Evolutionary conservation across 1,140 invertebrate genomes (phyloP), one percentile per base, ranked within the genome.

Genomic region (Metopolophium dirhodum): DNA sequence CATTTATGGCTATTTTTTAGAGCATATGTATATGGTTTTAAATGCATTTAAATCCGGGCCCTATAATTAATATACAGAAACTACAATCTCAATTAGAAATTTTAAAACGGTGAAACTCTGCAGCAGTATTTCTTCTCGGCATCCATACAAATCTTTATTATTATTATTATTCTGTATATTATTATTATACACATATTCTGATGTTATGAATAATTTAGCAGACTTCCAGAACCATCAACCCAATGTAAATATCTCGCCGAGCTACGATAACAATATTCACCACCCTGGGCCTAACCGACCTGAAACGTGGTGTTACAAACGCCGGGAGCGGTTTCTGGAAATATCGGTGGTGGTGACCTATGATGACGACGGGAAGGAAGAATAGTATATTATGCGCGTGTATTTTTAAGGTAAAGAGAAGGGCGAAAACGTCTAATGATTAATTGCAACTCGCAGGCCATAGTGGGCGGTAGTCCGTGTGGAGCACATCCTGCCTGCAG

Each of bases 181-280:
- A 20, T n/a, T n/a, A 77, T 61, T 30, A 11, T 54, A 54, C n/a
- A 77, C 30, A 77, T 77, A 77, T 77, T 77, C 61, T 77, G 30
- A 77, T 77, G 61, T 77, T 35, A 77, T 77, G 61, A 77, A 77
- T 77, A 77, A 77, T 77, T 77, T n/a, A 77, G n/a, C 14, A n/a
- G n/a, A 77, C 61, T 77, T 77, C 30, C n/a, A 77, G 61, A 77
- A n/a, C 61, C n/a, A 77, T 77, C 30, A 77, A 77, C 61, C 11
- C 14, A 77, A 77, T 18, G 61, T 77, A 77, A 77, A 77, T 77
- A 77, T n/a, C 61, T 77, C 18, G 30, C 30, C 61, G 14, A n/a
- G 61, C 61, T 83, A 41, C 22, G 30, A 87, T 30, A 47, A 87
- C 45, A 87, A 87, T 49, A 47, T 87, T 87, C 18, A 18, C 26